Percentiles rank a stretch among this genome's conserved stretches.
phyloP scores from a whole-genome alignment of 2,797 vertebrate genomes.

The Sternarchorhynchus goeldii region DNA sequence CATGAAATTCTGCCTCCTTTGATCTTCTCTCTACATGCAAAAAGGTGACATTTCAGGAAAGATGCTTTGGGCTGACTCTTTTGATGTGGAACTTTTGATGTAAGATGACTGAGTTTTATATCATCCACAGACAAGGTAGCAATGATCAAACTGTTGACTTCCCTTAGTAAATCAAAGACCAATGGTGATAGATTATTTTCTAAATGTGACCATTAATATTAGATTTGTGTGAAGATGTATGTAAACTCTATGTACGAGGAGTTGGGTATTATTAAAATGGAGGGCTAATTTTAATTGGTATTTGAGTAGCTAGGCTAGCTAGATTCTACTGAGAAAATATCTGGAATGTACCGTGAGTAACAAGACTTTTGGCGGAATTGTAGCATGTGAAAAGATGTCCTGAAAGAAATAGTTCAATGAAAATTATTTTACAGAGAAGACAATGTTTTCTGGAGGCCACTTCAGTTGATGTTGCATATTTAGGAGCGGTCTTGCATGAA shows the following conservation, averaged over 20 bases:
- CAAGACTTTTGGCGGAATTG: neutral
- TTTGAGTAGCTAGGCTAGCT: slow-evolving; percentile 40
- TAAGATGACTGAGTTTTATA: slow-evolving; percentile 28
- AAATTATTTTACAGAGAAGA: slow-evolving; percentile 5
- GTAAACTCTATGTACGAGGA: slow-evolving; percentile 30
- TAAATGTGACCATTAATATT: slow-evolving; percentile 51
- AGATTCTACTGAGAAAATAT: slow-evolving; percentile 18
- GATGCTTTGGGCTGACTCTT: slow-evolving; percentile 29
- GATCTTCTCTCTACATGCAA: slow-evolving; percentile 34
- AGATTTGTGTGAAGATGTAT: slow-evolving; percentile 59
- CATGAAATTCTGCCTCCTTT: slow-evolving; percentile 3
- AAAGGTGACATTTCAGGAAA: slow-evolving; percentile 37
- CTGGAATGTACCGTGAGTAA: neutral
- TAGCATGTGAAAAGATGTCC: slow-evolving; percentile 23
- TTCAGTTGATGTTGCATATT: neutral
- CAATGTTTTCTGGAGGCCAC: neutral
- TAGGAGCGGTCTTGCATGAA: slow-evolving; percentile 5
- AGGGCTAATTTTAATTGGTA: slow-evolving; percentile 41
- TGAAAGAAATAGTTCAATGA: slow-evolving; percentile 6
- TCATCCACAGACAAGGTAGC: slow-evolving; percentile 36
- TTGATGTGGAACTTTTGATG: slow-evolving; percentile 29
- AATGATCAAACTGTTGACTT: slow-evolving; percentile 35
- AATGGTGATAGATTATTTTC: slow-evolving; percentile 49
- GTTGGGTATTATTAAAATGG: slow-evolving; percentile 31
- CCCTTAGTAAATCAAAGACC: slow-evolving; percentile 39